Base-by-base conservation (phyloP, 2,888 invertebrate species). In the Brenthis daphne region DNA sequence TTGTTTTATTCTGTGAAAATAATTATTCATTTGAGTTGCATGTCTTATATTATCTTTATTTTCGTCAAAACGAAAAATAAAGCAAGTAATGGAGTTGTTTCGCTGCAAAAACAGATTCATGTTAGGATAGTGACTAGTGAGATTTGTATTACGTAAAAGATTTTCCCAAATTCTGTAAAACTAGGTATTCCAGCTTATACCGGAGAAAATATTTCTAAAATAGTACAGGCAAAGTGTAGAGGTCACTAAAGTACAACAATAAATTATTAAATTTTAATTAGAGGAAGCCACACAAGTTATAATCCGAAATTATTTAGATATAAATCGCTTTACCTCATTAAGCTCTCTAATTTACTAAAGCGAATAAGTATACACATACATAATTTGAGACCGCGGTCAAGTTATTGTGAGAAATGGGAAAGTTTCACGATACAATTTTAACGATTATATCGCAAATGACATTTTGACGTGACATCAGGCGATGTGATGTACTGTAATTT, bases 1-100 rank as follows among this genome's bases (percentile, higher is more conserved):
- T 47, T 70, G 57, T 67, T 67, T 50, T 43, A 64, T 57, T 48
- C 60, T 66, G 64, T 43, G 68, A 61, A 57, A 57, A 29, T 50
- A 51, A 63, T 51, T 2, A 20, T 50, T 37, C 13, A 29, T 29
- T 29, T 6, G 37, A 57, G 12, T 20, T n/a, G 37, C 16, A 16
- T 20, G 13, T 4, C 8, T 58, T 47, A 8, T 5, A 37, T 6
- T 37, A 8, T 37, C 8, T 43, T 43, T 8, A 43, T 43, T 43
- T 43, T 11, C 8, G 37, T 8, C 37, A 2, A 11, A 43, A 43
- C 2, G 37, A 2, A 43, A 43, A 43, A 43, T 11, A 43, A 43
- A 43, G 5, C 6, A 6, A 0, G 11, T 11, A 11, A 43, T 8
- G 11, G 11, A 2, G 2, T 43, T 43, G 37, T 43, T 43, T 43